Percentiles rank a stretch among this genome's conserved stretches.
Evolutionary conservation across 2,888 invertebrate genomes (phyloP).

Genomic region (Lepidocyrtinus sp.): DNA sequence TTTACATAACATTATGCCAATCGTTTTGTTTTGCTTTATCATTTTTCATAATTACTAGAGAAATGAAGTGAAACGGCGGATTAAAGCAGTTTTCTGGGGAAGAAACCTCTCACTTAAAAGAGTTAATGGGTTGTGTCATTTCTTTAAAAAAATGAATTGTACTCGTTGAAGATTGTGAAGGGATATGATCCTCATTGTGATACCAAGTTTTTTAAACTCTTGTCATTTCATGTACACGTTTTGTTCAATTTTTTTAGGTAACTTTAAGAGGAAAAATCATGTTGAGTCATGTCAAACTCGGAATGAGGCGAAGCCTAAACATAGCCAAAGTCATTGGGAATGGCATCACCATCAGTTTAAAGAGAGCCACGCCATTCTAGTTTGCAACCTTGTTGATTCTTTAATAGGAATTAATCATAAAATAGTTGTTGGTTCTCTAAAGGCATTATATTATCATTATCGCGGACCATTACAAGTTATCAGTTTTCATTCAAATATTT

Average conservation of each 20-base stretch:
- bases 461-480: slow-evolving; percentile 1
- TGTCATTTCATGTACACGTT: too few species aligned
- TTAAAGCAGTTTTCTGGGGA: too few species aligned
- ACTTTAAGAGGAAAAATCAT: slow-evolving; percentile 4
- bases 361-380: slow-evolving; percentile 23
- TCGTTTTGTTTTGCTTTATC: slow-evolving; percentile 1
- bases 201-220: too few species aligned
- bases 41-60: not conserved
- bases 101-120: too few species aligned
- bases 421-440: slow-evolving; percentile 20
- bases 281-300: slow-evolving; percentile 1
- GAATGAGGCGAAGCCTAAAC: not conserved
- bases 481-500: slow-evolving; percentile 11
- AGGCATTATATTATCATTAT: not conserved
- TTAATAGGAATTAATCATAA: slow-evolving; percentile 47
- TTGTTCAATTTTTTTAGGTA: too few species aligned
- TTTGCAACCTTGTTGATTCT: slow-evolving; percentile 49
- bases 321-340: slow-evolving; percentile 27
- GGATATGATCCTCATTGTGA: too few species aligned
- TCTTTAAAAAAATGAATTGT: too few species aligned
- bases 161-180: too few species aligned
- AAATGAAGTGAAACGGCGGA: too few species aligned
- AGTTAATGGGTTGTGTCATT: too few species aligned
- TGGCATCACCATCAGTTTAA: slow-evolving; percentile 5
- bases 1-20: too few species aligned